A percentile compares a stretch with the other conserved stretches of the same genome.
Conservation (phyloP, 2,888 invertebrate genomes). For the Ypsolopha scabrella region DNA sequence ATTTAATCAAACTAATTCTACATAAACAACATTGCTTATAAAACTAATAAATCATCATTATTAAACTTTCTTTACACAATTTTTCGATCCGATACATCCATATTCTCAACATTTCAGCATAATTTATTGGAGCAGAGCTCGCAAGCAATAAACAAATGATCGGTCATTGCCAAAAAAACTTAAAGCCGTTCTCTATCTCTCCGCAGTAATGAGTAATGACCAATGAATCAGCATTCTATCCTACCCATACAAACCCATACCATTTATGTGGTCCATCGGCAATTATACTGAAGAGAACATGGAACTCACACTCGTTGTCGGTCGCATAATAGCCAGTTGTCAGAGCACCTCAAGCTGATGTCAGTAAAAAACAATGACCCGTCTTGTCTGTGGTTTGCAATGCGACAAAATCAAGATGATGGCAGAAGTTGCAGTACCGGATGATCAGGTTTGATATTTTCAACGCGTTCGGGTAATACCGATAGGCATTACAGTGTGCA, state of each 20-base stretch:
- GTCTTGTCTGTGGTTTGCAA: slow-evolving; percentile 43
- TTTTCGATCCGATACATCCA: neutral
- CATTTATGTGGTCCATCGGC: slow-evolving; percentile 23
- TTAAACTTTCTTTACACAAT: too few relatives aligned
- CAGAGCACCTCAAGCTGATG: slow-evolving; percentile 31
- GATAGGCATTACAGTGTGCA: slow-evolving; percentile 39
- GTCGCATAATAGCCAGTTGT: slow-evolving; percentile 35
- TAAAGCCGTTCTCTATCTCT: slow-evolving; percentile 25
- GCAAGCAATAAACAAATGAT: slow-evolving; percentile 21
- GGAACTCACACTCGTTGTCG: slow-evolving; percentile 12
- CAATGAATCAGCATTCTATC: slow-evolving; percentile 45
- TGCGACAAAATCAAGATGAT: slow-evolving; percentile 40
- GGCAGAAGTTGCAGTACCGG: slow-evolving; percentile 8
- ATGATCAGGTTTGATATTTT: slow-evolving; percentile 27
- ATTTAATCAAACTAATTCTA: too few relatives aligned
- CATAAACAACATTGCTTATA: too few relatives aligned
- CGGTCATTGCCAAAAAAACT: slow-evolving; percentile 14
- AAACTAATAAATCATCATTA: too few relatives aligned
- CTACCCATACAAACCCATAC: slow-evolving; percentile 26
- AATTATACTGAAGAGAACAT: slow-evolving; percentile 24
- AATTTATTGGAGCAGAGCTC: slow-evolving; percentile 4
- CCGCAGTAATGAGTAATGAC: slow-evolving; percentile 31
- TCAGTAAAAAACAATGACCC: slow-evolving; percentile 41
- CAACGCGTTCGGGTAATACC: slow-evolving; percentile 42
- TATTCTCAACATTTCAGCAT: slow-evolving; percentile 3